Percentiles rank a stretch among this genome's conserved stretches.
Conservation (phyloP, 2,888 invertebrate species). For the Parnassius glacialis region DNA sequence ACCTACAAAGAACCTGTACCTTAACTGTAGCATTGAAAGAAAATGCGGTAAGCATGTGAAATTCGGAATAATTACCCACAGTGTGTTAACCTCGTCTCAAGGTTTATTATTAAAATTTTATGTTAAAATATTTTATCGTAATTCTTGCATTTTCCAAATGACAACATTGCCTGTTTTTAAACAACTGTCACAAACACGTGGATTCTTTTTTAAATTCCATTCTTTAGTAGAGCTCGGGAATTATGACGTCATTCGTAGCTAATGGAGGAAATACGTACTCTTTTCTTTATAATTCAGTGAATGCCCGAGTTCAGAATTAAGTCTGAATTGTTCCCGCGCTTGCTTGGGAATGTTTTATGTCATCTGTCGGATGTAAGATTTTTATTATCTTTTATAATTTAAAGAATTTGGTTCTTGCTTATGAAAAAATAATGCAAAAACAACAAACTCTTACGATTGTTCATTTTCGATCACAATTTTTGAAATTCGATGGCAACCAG, state of each 20-base stretch:
- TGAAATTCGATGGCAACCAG: no score
- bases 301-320: conserved; percentile 14
- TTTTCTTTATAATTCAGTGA: conserved; percentile 22
- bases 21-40: conserved; percentile 1
- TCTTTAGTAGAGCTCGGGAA: conserved; percentile 6
- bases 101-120: conserved; percentile 20
- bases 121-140: conserved; percentile 11
- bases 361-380: conserved; percentile 14
- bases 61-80: conserved; percentile 11
- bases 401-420: background rate
- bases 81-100: conserved; percentile 7
- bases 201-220: conserved; percentile 17
- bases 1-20: conserved; percentile 12
- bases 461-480: no score
- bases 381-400: conserved; percentile 8
- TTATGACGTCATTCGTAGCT: conserved; percentile 24
- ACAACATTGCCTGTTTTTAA: conserved; percentile 14
- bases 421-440: background rate
- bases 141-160: background rate
- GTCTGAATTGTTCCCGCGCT: conserved; percentile 20
- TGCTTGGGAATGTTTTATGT: conserved; percentile 12
- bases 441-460: no score
- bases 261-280: conserved; percentile 20
- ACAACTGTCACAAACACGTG: conserved; percentile 19
- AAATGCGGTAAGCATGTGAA: conserved; percentile 10